Conservation (phyloP, 2,888 invertebrate genomes). For the Drosophila picticornis region DNA sequence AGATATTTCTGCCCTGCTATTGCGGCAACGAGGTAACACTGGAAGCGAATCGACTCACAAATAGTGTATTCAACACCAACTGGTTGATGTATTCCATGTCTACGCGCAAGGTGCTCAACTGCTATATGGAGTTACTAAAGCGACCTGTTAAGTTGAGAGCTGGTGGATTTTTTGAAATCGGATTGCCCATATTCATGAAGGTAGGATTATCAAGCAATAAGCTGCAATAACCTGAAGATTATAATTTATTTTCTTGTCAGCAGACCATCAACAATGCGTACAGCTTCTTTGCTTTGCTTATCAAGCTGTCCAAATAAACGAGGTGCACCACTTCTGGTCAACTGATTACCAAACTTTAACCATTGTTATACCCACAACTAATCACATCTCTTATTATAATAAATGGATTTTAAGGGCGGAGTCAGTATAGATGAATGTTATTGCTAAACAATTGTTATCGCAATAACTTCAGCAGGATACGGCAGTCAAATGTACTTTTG, state of each 20-base stretch:
- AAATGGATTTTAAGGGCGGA: neutral
- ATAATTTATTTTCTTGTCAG: conserved; percentile 17
- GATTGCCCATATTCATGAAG: conserved; percentile 80
- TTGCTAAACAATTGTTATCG: neutral
- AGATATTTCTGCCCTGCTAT: conserved; percentile 82
- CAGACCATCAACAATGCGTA: conserved; percentile 80
- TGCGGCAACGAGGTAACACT: conserved; percentile 79
- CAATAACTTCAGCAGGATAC: neutral
- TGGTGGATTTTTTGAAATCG: conserved; percentile 78
- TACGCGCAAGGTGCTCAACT: conserved; percentile 69
- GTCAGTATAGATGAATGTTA: neutral
- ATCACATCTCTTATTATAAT: neutral
- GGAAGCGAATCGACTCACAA: conserved; percentile 65
- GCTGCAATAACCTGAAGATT: neutral
- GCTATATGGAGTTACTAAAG: conserved; percentile 80
- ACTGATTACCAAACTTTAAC: neutral
- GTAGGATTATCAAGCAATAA: conserved; percentile 37
- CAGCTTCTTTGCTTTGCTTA: conserved; percentile 78
- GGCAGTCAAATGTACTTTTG: neutral
- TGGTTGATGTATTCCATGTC: conserved; percentile 69
- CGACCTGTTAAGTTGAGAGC: conserved; percentile 70
- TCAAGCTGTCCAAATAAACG: conserved; percentile 70
- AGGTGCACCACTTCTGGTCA: neutral
- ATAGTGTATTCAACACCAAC: conserved; percentile 73
- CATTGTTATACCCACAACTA: neutral